These are phyloP conservation scores for Drosophila helvetica DNA, from an alignment of 2,888 invertebrate species.

Conservation along the genomic window DNA sequence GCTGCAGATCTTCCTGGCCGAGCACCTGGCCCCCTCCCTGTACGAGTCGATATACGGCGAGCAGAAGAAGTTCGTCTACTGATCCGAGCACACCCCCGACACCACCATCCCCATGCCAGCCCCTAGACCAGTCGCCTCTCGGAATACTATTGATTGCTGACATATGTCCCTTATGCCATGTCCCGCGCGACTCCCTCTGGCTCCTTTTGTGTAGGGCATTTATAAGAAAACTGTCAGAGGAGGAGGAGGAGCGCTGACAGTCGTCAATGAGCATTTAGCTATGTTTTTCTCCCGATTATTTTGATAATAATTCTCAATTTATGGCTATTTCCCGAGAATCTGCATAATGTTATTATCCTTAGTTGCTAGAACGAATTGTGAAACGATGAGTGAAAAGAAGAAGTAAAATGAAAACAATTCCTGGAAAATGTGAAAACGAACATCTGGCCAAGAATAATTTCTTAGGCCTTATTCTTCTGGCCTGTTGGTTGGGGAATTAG, in stretches of 20 bases:
- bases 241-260: slow-evolving; percentile 16
- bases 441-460: neutral
- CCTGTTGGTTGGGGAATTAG: too few relatives aligned
- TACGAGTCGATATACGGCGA: slow-evolving; percentile 90
- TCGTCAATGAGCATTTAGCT: slow-evolving; percentile 65
- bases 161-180: neutral
- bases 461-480: neutral
- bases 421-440: too few relatives aligned
- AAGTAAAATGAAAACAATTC: slow-evolving; percentile 46
- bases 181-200: neutral
- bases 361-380: slow-evolving; percentile 69
- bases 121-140: slow-evolving; percentile 30
- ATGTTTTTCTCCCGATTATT: slow-evolving; percentile 32
- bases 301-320: slow-evolving; percentile 19
- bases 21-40: slow-evolving; percentile 91
- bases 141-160: slow-evolving; percentile 28
- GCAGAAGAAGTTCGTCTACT: slow-evolving; percentile 73
- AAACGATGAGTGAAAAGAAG: slow-evolving; percentile 69
- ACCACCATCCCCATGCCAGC: neutral
- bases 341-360: slow-evolving; percentile 46
- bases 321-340: slow-evolving; percentile 33
- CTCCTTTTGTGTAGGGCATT: slow-evolving; percentile 58
- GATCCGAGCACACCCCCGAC: slow-evolving; percentile 18
- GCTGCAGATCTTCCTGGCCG: slow-evolving; percentile 91
- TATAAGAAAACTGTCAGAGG: slow-evolving; percentile 45